A percentile compares a stretch with the other conserved stretches of the same genome.
Conservation (phyloP, 1,140 invertebrate genomes). For the Lucilia cuprina region DNA sequence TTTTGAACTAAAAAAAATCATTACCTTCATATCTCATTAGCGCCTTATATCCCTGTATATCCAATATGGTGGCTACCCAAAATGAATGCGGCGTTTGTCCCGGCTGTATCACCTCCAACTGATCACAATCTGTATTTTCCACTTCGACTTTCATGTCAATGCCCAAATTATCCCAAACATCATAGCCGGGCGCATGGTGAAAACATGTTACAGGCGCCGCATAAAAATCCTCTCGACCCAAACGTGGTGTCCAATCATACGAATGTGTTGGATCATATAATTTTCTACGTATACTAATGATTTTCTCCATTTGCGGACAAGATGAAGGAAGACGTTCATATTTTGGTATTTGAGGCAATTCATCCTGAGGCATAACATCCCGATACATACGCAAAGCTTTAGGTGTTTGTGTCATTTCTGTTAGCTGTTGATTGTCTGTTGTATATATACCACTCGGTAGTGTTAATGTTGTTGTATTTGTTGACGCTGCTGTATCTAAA, state of each 20-base stretch:
- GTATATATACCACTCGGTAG: constrained; percentile 24
- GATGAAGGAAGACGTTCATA: constrained; percentile 55
- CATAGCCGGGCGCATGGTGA: constrained; percentile 87
- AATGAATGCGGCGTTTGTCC: constrained; percentile 80
- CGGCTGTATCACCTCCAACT: constrained; percentile 69
- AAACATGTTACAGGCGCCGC: constrained; percentile 91
- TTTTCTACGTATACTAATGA: constrained; percentile 64
- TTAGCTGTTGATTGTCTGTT: not conserved
- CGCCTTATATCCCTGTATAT: constrained; percentile 92
- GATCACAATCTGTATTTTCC: constrained; percentile 88
- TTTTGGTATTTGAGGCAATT: constrained; percentile 63
- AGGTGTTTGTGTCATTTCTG: constrained; percentile 43
- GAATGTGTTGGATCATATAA: constrained; percentile 72
- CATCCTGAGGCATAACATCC: constrained; percentile 64
- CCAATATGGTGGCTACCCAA: constrained; percentile 93
- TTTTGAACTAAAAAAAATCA: too few species aligned
- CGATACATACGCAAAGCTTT: constrained; percentile 53
- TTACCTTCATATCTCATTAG: constrained; percentile 85
- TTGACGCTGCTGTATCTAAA: not conserved
- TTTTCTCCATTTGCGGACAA: constrained; percentile 63
- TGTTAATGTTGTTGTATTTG: not conserved
- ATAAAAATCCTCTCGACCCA: constrained; percentile 77
- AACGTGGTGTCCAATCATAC: constrained; percentile 82
- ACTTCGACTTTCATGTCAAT: constrained; percentile 96
- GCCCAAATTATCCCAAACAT: constrained; percentile 92